Conservation (phyloP, 1,140 invertebrate genomes). For the Tetramorium parvispinum region DNA sequence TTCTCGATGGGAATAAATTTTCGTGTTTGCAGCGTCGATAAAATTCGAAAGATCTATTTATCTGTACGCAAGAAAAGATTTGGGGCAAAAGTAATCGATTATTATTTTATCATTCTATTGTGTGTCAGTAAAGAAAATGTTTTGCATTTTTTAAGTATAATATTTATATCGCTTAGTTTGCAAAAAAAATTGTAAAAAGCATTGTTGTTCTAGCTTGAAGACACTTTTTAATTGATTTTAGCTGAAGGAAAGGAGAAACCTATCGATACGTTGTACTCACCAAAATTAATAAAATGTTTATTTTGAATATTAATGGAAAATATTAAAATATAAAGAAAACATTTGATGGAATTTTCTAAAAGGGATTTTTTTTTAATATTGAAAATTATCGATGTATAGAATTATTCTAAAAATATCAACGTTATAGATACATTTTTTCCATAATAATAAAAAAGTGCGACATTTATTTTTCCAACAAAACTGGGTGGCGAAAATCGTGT, state of each 20-base stretch:
- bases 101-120: neutral
- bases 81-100: neutral
- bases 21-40: neutral
- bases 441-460: neutral
- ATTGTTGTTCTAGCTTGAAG: neutral
- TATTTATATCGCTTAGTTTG: neutral
- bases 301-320: neutral
- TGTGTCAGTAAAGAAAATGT: neutral
- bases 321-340: neutral
- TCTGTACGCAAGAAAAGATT: neutral
- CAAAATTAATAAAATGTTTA: neutral
- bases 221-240: neutral
- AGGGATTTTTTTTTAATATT: neutral
- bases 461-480: neutral
- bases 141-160: neutral
- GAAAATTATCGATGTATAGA: neutral
- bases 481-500: conserved; percentile 15
- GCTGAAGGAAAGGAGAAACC: too few relatives aligned
- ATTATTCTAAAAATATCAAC: neutral
- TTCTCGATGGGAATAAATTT: neutral
- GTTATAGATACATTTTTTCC: neutral
- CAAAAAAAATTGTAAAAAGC: neutral
- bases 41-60: neutral
- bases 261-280: neutral
- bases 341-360: neutral